Conservation (phyloP, 2,888 invertebrate species). For the Caenorhabditis uteleia region DNA sequence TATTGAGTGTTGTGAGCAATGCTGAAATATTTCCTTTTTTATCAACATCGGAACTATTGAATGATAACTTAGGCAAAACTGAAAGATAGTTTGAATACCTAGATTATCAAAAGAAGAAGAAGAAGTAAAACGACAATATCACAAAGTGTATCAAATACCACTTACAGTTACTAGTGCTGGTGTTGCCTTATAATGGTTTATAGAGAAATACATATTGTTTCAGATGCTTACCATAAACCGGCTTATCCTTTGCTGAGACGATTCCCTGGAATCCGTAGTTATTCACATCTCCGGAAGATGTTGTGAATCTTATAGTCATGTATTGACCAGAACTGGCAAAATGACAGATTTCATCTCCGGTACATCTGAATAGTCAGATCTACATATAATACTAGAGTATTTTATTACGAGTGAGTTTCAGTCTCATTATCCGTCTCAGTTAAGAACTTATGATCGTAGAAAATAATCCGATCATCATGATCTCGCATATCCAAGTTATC, state of each 20-base stretch:
- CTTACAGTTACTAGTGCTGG: not conserved
- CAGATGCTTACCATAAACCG: slow-evolving; percentile 10
- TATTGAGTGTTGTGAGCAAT: not conserved
- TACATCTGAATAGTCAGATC: slow-evolving; percentile 14
- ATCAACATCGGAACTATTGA: too few species aligned
- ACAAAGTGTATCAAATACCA: not conserved
- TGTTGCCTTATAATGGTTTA: not conserved
- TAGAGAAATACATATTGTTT: not conserved
- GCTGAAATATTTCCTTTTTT: too few species aligned
- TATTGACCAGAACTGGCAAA: slow-evolving; percentile 25
- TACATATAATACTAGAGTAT: not conserved
- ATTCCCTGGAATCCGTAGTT: slow-evolving; percentile 45
- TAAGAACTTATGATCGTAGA: slow-evolving; percentile 32
- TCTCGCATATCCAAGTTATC: slow-evolving; percentile 47
- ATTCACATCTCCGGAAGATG: slow-evolving; percentile 22
- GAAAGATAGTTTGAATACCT: not conserved
- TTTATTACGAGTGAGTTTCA: slow-evolving; percentile 5
- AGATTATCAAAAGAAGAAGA: not conserved
- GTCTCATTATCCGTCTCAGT: slow-evolving; percentile 12
- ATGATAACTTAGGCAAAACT: too few species aligned
- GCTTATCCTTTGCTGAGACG: slow-evolving; percentile 26
- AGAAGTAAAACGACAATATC: not conserved
- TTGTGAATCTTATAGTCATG: slow-evolving; percentile 37
- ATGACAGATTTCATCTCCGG: slow-evolving; percentile 24
- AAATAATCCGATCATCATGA: slow-evolving; percentile 28